Conservation (phyloP, 2,888 invertebrate genomes). For the Pristionchus mayeri region DNA sequence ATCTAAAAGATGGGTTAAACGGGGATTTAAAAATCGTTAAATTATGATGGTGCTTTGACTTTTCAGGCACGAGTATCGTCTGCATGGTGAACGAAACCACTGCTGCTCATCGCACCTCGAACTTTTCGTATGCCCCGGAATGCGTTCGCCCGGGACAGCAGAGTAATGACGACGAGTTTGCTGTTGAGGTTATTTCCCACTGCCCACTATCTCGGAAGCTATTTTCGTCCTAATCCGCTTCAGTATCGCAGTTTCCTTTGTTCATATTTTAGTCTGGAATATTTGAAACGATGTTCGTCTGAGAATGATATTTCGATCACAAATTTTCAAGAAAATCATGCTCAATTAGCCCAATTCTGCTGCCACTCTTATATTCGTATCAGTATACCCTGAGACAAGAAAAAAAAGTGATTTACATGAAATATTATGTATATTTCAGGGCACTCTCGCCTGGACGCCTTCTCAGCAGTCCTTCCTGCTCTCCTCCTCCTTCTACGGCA, state of each 20-base stretch:
- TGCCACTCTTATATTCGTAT: too few relatives aligned
- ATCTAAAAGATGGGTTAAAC: background rate
- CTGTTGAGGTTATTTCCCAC: constrained; percentile 26
- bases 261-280: too few relatives aligned
- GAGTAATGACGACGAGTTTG: background rate
- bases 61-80: constrained; percentile 36
- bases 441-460: constrained; percentile 29
- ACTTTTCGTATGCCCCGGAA: background rate
- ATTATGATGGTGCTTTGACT: background rate
- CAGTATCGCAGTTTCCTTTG: too few relatives aligned
- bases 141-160: background rate
- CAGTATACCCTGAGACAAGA: too few relatives aligned
- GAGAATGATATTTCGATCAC: too few relatives aligned
- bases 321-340: too few relatives aligned
- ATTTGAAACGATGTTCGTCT: too few relatives aligned
- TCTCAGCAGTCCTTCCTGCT: constrained; percentile 36
- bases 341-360: too few relatives aligned
- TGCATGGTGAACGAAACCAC: constrained; percentile 42
- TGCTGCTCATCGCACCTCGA: background rate
- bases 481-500: constrained; percentile 44
- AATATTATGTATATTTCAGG: background rate
- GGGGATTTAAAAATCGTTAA: background rate
- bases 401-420: too few relatives aligned
- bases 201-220: background rate
- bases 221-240: too few relatives aligned